Evolutionary conservation across 2,888 invertebrate species (phyloP).

Genomic region (Macrophya annulata): DNA sequence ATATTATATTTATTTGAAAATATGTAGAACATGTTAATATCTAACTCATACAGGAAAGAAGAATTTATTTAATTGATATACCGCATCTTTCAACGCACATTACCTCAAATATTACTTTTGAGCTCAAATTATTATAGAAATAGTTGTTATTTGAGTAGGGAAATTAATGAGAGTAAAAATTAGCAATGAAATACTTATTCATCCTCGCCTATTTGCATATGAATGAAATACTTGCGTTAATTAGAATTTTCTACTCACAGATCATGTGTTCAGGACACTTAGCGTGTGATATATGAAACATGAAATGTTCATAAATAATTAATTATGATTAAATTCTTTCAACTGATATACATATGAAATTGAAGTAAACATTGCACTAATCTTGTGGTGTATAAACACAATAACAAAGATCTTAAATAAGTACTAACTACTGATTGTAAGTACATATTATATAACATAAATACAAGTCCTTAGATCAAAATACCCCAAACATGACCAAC

Average conservation of each 20-base stretch:
- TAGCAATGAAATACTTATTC: neutral
- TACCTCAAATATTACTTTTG: neutral
- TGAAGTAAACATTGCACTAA: constrained; percentile 37
- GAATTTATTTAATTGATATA: neutral
- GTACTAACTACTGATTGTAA: constrained; percentile 24
- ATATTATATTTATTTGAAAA: neutral
- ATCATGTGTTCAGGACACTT: constrained; percentile 45
- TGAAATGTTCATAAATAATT: constrained; percentile 11
- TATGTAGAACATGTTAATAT: neutral
- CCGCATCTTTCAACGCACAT: neutral
- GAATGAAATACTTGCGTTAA: constrained; percentile 4
- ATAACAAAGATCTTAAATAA: constrained; percentile 6
- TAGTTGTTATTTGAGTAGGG: neutral
- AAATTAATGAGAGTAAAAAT: neutral
- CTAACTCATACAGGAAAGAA: too few species aligned
- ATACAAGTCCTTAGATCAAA: constrained; percentile 5
- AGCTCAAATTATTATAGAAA: constrained; percentile 20
- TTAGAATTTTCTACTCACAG: constrained; percentile 43
- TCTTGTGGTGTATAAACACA: constrained; percentile 18
- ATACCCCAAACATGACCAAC: constrained; percentile 37
- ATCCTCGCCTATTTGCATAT: constrained; percentile 10
- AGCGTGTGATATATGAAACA: constrained; percentile 24
- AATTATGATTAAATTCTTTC: neutral
- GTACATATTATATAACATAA: neutral
- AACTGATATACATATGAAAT: neutral